These are phyloP conservation scores for Holocentrus rufus DNA, from an alignment of 2,797 vertebrate genomes.

Conservation along the genomic window DNA sequence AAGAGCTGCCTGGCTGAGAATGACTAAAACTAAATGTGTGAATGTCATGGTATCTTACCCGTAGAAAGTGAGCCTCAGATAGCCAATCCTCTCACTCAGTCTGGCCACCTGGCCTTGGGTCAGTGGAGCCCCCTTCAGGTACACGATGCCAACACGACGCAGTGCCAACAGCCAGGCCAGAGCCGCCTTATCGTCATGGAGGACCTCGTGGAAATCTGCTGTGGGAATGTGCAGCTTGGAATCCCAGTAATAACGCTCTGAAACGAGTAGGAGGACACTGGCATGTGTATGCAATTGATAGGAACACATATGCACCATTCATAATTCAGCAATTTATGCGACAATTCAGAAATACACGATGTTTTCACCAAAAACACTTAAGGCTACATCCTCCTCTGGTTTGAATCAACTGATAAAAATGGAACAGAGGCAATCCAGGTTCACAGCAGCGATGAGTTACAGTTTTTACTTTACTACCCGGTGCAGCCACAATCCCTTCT, in stretches of 20 bases:
- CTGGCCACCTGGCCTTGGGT: slow-evolving; percentile 86
- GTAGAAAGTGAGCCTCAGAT: slow-evolving; percentile 93
- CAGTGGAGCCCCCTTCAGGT: slow-evolving; percentile 86
- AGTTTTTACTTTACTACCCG: background rate
- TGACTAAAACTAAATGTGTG: slow-evolving; percentile 24
- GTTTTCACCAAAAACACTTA: background rate
- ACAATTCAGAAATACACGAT: background rate
- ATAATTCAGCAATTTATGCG: background rate
- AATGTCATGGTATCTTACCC: slow-evolving; percentile 80
- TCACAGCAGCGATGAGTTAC: slow-evolving; percentile 21
- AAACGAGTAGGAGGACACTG: slow-evolving; percentile 34
- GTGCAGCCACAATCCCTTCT: background rate
- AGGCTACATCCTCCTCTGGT: background rate
- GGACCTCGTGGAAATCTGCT: slow-evolving; percentile 86
- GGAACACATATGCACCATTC: background rate
- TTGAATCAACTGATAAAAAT: slow-evolving; percentile 12
- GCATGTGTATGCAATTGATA: background rate
- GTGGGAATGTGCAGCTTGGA: slow-evolving; percentile 86
- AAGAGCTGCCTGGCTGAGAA: slow-evolving; percentile 48
- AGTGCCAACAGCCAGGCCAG: slow-evolving; percentile 89
- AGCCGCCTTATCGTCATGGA: slow-evolving; percentile 83
- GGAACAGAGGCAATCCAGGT: slow-evolving; percentile 24
- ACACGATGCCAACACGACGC: slow-evolving; percentile 87
- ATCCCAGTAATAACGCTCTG: slow-evolving; percentile 89
- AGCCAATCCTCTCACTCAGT: slow-evolving; percentile 91